Conservation (phyloP, 1,140 invertebrate genomes). For the Amyelois transitella region DNA sequence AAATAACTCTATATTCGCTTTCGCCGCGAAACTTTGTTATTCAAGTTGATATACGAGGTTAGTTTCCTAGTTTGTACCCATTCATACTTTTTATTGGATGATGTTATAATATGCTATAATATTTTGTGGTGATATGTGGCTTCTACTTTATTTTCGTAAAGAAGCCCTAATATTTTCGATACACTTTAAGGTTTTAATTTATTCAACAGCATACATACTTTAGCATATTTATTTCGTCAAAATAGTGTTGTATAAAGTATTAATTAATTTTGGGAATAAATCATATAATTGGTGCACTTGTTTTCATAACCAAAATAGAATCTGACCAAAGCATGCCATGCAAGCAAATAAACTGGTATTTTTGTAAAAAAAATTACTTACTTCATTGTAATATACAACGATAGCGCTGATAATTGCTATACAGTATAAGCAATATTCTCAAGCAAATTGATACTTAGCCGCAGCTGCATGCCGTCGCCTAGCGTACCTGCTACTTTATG, state of each 20-base stretch:
- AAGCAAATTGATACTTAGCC: not conserved
- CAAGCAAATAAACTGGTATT: no score
- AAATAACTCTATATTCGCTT: constrained; percentile 27
- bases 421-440: not conserved
- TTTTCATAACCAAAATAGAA: no score
- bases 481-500: constrained; percentile 1
- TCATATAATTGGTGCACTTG: no score
- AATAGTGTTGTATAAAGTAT: no score
- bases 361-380: no score
- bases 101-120: not conserved
- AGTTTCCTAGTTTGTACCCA: constrained; percentile 18
- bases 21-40: constrained; percentile 12
- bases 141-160: not conserved
- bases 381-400: not conserved
- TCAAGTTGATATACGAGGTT: constrained; percentile 27
- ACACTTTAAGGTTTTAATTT: not conserved
- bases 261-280: no score
- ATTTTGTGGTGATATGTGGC: not conserved
- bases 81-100: constrained; percentile 20
- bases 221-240: no score
- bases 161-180: not conserved
- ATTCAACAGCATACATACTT: no score
- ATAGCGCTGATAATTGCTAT: not conserved
- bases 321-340: no score
- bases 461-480: not conserved